Evolutionary conservation across 2,888 invertebrate genomes (phyloP), one percentile per base, ranked within the genome.

Genomic region (Luffia ferchaultella): DNA sequence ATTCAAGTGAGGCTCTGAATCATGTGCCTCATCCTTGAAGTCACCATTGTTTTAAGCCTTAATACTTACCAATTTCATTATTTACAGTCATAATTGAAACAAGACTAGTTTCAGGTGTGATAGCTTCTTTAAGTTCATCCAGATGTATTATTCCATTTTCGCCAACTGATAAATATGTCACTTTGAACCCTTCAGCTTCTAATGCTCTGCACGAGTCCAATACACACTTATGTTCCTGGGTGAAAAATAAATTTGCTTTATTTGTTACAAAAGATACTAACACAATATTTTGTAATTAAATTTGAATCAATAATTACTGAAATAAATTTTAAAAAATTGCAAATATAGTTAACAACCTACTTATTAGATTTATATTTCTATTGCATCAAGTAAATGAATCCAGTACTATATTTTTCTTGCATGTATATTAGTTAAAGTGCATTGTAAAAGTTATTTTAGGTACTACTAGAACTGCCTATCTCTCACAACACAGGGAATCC

Each of bases 161-260:
- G 60, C 90, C 84, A 0, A 99, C 99, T 16, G 98, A 97, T 51
- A 99, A 80, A 76, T 99, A 99, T 2, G 98, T 98, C 0, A 99
- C 90, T 62, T 90, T 89, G 68, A 96, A 98, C 3, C 97, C 98
- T 83, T 98, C 98, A 15, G 90, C 91, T 85, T 99, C 97, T 55
- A 99, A 76, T 15, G 92, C 93, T 59, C 99, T 89, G 65, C 99
- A 98, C 0, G 98, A 98, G 83, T 99, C 99, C 60, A 99, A 76
- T 15, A 99, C 98, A 84, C 99, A 99, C 78, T 99, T 99, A 78
- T 99, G 99, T 77, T 99, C 98, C 96, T 96, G 67, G n/a, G n/a
- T n/a, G n/a, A n/a, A 45, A 67, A 64, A 57, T 30, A 48, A 18
- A 16, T n/a, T n/a, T n/a, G n/a, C n/a, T n/a, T n/a, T n/a, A n/a